Evolutionary conservation across 2,888 invertebrate species (phyloP), one percentile per base, ranked within the genome.

Genomic region (Torymus texanus): DNA sequence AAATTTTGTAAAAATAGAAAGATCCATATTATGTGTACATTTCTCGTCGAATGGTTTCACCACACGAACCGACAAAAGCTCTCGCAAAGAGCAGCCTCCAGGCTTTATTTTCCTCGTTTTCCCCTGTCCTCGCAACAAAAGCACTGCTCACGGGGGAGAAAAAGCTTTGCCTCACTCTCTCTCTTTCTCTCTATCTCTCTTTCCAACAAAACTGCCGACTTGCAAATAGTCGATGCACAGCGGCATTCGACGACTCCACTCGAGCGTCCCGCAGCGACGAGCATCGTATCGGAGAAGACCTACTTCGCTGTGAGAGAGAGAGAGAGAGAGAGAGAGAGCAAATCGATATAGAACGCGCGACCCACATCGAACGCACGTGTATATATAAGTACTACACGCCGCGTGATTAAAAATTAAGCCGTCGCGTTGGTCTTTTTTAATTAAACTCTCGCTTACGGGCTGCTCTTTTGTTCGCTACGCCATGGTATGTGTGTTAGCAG

Each of bases 351-450:
- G 4, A 12, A 73, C 55, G 5, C 55, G 16, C 59, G 50, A 50
- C 59, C 29, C 5, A 51, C 53, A 72, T 29, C 59, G 14, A 24
- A 2, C 3, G 29, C 41, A 62, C 3, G 18, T 24, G 29, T 24
- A 56, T 18, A 56, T 51, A 29, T 29, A 29, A 29, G 29, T 10
- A 14, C 53, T 10, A 16, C 58, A 16, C 58, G 41, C 21, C 5
- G 51, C 13, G 18, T 21, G 41, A 65, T 74, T 74, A 58, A 74
- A 65, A 73, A 73, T 73, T 73, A 29, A 63, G 53, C 24, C 41
- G 14, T 5, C 10, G 24, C 55, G 41, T 21, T 10, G 55, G 16
- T 13, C 63, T 53, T 21, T 62, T 62, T 62, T 56, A 55, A 73
- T 63, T 62, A 53, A 51, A 59, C n/a, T 41, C 21, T 14, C 41